These are phyloP conservation scores for Drosophila seclusa DNA, from an alignment of 2,888 invertebrate genomes.

Conservation along the genomic window DNA sequence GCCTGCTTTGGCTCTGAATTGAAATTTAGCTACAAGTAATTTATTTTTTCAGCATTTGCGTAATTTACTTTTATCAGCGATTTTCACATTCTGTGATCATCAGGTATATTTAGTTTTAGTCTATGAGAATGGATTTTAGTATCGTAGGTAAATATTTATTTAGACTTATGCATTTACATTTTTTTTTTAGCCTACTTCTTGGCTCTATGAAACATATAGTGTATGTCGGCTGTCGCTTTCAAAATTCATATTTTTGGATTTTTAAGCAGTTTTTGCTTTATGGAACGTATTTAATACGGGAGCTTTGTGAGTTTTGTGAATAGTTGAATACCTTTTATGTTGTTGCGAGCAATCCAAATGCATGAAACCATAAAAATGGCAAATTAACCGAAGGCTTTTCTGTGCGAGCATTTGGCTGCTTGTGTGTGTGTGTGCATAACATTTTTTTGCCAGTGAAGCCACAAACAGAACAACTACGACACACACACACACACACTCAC, in stretches of 20 bases:
- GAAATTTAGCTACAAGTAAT: constrained; percentile 44
- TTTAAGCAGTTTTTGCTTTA: constrained; percentile 10
- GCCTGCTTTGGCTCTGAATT: constrained; percentile 36
- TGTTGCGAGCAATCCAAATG: constrained; percentile 48
- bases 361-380: constrained; percentile 83
- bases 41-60: constrained; percentile 1
- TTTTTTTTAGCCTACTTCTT: constrained; percentile 17
- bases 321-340: constrained; percentile 33
- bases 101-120: constrained; percentile 1
- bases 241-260: neutral
- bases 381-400: constrained; percentile 74
- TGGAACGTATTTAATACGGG: constrained; percentile 25
- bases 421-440: constrained; percentile 44
- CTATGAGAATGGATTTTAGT: neutral
- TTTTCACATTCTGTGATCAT: neutral
- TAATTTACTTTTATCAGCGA: constrained; percentile 31
- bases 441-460: constrained; percentile 66
- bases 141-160: neutral
- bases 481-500: neutral
- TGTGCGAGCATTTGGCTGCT: constrained; percentile 19
- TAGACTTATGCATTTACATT: neutral
- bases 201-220: neutral
- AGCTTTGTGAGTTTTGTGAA: constrained; percentile 15
- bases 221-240: neutral
- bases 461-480: constrained; percentile 64